Base-by-base conservation (phyloP, 1,140 invertebrate species). In the Sipha flava region DNA sequence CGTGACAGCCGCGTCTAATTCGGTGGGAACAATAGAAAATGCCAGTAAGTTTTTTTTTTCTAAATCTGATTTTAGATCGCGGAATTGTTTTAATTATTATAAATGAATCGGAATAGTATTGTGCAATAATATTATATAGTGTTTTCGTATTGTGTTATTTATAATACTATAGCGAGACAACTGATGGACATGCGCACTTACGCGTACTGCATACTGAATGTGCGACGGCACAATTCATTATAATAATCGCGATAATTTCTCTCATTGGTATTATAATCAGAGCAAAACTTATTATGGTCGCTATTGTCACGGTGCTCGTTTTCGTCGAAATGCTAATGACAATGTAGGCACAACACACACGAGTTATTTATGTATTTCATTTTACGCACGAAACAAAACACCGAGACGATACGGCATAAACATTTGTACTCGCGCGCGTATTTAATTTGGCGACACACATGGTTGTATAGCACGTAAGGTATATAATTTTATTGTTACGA, bases 11-110 rank as follows among this genome's bases (percentile, higher is more conserved):
- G 21, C 79, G 10, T 75, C 80, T 86, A 81, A 87, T 57, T 85
- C 84, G 86, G 85, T 85, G 88, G 86, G 84, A 88, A 14, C 87
- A 94, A 1, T 81, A 34, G 92, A 94, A 84, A 95, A 95, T 86
- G 93, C 93, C 84, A 94, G 93, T 95, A 87, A 94, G 93, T 92
- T 45, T 26, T 37, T 64, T 68, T 68, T 37, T 54, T 77, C 18
- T 54, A 31, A 59, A 45, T 29, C 26, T 26, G 16, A 45, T 16
- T 45, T 29, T 26, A 45, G 21, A 45, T 29, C 37, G 66, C 1
- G 16, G 5, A 59, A 29, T 59, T 14, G 64, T 45, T 31, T 62
- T 64, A 26, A 72, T 23, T 18, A 7, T 12, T n/a, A 37, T 59
- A 52, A 59, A 59, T 18, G 21, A 29, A 57, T 77, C 34, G 1